phyloP scores from a whole-genome alignment of 2,113 vertebrate species.

The Oncorhynchus masou region DNA sequence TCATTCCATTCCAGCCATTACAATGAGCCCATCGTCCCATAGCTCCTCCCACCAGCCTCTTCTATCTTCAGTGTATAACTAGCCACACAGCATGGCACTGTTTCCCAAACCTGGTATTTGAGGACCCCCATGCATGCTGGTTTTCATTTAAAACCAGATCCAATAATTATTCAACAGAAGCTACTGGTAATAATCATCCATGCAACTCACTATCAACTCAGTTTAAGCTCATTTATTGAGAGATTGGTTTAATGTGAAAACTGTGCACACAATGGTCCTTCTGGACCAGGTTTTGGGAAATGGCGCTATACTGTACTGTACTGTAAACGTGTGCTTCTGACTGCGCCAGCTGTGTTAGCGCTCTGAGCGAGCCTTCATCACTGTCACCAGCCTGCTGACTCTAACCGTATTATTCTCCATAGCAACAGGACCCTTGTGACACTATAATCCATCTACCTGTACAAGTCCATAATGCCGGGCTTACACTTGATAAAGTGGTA shows the following conservation, averaged over 20 bases:
- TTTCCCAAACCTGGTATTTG: constrained; percentile 26
- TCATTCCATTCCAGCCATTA: too few species aligned
- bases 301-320: constrained; percentile 16
- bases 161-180: neutral
- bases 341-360: constrained; percentile 49
- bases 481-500: constrained; percentile 61
- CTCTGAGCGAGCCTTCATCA: constrained; percentile 61
- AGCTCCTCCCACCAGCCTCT: too few species aligned
- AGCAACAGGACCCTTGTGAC: constrained; percentile 45
- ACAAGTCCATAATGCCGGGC: constrained; percentile 23
- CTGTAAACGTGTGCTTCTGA: constrained; percentile 49
- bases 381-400: constrained; percentile 67
- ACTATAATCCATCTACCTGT: constrained; percentile 63
- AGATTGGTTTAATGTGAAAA: neutral
- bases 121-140: neutral
- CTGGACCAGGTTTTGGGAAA: constrained; percentile 55
- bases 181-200: neutral
- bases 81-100: constrained; percentile 24
- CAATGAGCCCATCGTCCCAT: too few species aligned
- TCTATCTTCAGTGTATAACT: constrained; percentile 18
- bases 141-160: neutral
- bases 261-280: neutral
- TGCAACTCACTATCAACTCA: neutral
- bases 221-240: neutral
- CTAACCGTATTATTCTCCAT: constrained; percentile 51